Percentiles rank a stretch among this genome's conserved stretches.
Conservation (phyloP, 2,113 vertebrate species). For the Plecturocebus donacophilus region DNA sequence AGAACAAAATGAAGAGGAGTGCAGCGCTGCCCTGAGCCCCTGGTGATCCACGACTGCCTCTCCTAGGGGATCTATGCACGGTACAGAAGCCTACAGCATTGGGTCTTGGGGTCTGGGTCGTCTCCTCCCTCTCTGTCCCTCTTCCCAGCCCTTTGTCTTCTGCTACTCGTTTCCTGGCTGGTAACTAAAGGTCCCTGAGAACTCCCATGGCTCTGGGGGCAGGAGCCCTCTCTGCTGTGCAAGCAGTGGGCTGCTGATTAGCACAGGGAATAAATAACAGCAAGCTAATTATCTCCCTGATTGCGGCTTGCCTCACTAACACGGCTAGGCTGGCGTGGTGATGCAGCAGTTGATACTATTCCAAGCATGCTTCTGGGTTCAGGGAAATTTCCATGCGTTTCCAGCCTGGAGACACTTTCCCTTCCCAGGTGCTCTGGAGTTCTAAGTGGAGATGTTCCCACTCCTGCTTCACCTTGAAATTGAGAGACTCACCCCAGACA, state of each 20-base stretch:
- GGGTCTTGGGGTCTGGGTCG: not conserved
- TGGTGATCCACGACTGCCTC: no score
- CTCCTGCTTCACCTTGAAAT: conserved; percentile 53
- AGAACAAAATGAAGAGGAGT: conserved; percentile 18
- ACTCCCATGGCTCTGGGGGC: conserved; percentile 57
- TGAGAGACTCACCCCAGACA: conserved; percentile 54
- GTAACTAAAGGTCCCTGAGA: conserved; percentile 64
- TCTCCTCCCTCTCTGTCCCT: not conserved
- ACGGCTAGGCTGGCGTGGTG: conserved; percentile 64
- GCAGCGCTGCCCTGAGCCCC: not conserved
- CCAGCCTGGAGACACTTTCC: conserved; percentile 42
- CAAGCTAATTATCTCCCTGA: conserved; percentile 82
- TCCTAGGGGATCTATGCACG: not conserved
- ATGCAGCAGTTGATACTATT: conserved; percentile 67
- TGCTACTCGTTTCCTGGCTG: conserved; percentile 63
- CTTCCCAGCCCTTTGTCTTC: conserved; percentile 57
- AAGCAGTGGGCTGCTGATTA: conserved; percentile 82
- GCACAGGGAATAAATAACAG: conserved; percentile 81
- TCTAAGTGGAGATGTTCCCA: conserved; percentile 18
- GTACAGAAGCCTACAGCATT: not conserved
- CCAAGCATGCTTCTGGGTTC: conserved; percentile 71
- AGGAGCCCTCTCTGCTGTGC: conserved; percentile 63
- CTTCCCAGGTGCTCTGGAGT: conserved; percentile 36
- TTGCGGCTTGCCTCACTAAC: conserved; percentile 76
- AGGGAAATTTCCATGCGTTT: conserved; percentile 73